Conservation (phyloP, 2,888 invertebrate species). For the Argyresthia goedartella region DNA sequence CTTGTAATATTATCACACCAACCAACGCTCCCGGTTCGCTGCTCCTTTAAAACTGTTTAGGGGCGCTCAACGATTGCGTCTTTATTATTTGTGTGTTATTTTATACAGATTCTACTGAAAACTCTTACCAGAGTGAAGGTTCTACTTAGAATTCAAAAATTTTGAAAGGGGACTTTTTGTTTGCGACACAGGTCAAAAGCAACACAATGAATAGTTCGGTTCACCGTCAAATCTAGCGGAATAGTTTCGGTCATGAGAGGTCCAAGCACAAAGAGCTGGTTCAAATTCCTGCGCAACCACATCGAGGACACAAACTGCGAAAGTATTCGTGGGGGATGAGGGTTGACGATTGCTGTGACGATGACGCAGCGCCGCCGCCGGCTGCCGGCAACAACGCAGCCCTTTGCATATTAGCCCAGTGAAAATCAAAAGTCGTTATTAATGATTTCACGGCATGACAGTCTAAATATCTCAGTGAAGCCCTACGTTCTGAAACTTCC, state of each 20-base stretch:
- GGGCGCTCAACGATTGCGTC: background rate
- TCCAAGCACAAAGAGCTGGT: slow-evolving; percentile 64
- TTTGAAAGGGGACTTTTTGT: background rate
- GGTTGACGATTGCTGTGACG: slow-evolving; percentile 50
- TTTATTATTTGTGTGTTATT: background rate
- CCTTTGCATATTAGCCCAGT: slow-evolving; percentile 64
- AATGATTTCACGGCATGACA: slow-evolving; percentile 63
- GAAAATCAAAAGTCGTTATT: slow-evolving; percentile 68
- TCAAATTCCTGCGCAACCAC: slow-evolving; percentile 64
- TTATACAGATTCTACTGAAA: background rate
- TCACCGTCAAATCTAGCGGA: slow-evolving; percentile 50
- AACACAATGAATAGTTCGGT: slow-evolving; percentile 49
- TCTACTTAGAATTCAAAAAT: background rate
- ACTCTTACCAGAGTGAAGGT: background rate
- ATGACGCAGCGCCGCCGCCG: slow-evolving; percentile 17
- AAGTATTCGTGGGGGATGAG: slow-evolving; percentile 43
- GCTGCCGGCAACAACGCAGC: slow-evolving; percentile 17
- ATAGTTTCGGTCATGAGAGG: slow-evolving; percentile 60
- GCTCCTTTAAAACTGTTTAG: slow-evolving; percentile 7
- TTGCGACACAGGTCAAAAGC: slow-evolving; percentile 39
- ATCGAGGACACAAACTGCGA: slow-evolving; percentile 59
- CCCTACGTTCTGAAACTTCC: slow-evolving; percentile 36
- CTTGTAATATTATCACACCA: slow-evolving; percentile 34
- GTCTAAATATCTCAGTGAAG: slow-evolving; percentile 53
- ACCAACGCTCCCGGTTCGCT: slow-evolving; percentile 5